These are phyloP conservation scores for Isaurus tuberculatus DNA, from an alignment of 92 coral and sea anemone genomes.

Conservation along the genomic window DNA sequence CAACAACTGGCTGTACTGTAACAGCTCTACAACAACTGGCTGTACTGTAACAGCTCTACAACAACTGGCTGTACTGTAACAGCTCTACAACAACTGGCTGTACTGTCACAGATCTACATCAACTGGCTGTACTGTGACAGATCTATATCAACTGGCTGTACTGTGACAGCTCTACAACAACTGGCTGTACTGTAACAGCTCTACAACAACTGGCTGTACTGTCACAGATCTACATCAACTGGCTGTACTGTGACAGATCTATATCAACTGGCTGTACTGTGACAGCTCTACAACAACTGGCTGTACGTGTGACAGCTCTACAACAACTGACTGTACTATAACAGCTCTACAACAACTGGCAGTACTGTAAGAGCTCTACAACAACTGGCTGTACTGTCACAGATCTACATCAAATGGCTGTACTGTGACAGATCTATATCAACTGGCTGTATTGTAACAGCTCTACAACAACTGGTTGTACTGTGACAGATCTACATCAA, in stretches of 20 bases:
- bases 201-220: neutral
- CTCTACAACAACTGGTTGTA: neutral
- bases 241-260: neutral
- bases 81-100: neutral
- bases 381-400: neutral
- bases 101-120: neutral
- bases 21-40: neutral
- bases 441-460: neutral
- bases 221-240: neutral
- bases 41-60: neutral
- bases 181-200: neutral
- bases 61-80: neutral
- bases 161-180: neutral
- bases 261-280: neutral
- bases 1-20: neutral
- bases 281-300: neutral
- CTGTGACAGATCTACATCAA: neutral
- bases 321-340: neutral
- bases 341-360: neutral
- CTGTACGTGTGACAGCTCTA: neutral
- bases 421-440: neutral
- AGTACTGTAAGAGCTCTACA: neutral
- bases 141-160: neutral
- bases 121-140: neutral
- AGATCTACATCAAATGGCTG: neutral